Base-by-base conservation (phyloP, 2,888 invertebrate genomes). In the Ormyrus pomaceus region DNA sequence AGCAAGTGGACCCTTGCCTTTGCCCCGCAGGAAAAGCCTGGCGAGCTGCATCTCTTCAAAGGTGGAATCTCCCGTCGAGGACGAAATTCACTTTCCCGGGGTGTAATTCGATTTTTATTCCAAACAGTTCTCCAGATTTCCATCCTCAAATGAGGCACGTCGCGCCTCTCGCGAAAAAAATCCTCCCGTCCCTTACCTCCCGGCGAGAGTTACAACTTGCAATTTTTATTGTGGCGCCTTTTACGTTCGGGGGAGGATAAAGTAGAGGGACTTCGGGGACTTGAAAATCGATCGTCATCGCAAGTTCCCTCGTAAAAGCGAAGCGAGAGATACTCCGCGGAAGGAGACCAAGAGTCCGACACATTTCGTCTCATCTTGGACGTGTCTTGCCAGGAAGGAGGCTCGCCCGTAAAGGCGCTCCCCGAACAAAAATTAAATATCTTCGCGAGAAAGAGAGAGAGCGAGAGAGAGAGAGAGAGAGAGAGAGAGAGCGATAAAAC, bases 351-450 rank as follows among this genome's bases (percentile, higher is more conserved):
- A 34, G 34, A 51, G 45, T 11, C 6, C 51, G 62, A 50, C 65
- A 68, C 66, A 51, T 75, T 68, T 75, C 76, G 69, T 69, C 51
- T 76, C 61, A 62, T 76, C 68, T 58, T 19, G 19, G 45, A 62
- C 51, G 6, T 34, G 34, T 34, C 34, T 34, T 34, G 34, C 34
- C 34, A 4, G 34, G 83, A 84, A 84, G 82, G 72, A 82, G 81
- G 84, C 85, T 85, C 84, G 83, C 82, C 84, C 83, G 85, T 86
- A 85, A 85, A 85, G 72, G 79, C 83, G 84, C 82, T 86, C 84
- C 85, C 86, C 59, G 85, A 85, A 86, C 82, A 86, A 87, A 88
- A 87, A 87, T 88, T 87, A 88, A 88, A 88, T 87, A 87, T 88
- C 87, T 87, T 85, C 84, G 58, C 61, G 86, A 85, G 34, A 34